Conservation (phyloP, 2,797 vertebrate genomes). For the Notoglanidium macrostoma region DNA sequence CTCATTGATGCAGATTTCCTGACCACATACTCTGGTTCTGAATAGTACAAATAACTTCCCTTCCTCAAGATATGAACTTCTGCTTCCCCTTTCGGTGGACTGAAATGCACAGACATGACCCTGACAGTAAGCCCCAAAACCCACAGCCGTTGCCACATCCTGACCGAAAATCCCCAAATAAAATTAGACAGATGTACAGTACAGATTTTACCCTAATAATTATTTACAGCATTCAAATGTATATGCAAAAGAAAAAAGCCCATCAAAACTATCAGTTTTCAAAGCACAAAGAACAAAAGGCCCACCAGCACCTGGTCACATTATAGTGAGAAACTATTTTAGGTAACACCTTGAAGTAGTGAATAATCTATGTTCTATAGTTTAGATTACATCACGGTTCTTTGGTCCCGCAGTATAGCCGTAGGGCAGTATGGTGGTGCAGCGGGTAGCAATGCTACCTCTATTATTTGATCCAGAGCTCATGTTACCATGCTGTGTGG, state of each 20-base stretch:
- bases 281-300: not conserved
- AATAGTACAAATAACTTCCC: constrained; percentile 43
- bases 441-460: not conserved
- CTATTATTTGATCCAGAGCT: not conserved
- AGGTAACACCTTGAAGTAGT: not conserved
- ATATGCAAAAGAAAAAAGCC: not conserved
- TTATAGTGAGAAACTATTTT: not conserved
- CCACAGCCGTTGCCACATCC: constrained; percentile 1
- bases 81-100: constrained; percentile 50
- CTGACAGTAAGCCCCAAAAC: constrained; percentile 8
- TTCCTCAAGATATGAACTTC: constrained; percentile 10
- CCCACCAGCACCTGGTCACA: not conserved
- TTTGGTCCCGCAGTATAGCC: not conserved
- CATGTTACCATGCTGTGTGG: not conserved
- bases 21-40: constrained; percentile 32
- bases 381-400: not conserved
- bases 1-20: constrained; percentile 14
- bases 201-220: too few species aligned
- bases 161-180: not conserved
- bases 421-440: not conserved
- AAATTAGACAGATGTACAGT: not conserved
- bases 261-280: not conserved
- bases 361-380: not conserved
- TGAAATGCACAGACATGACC: constrained; percentile 19
- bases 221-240: constrained; percentile 1